phyloP scores from a whole-genome alignment of 2,113 vertebrate species.

The Chrysemys picta region DNA sequence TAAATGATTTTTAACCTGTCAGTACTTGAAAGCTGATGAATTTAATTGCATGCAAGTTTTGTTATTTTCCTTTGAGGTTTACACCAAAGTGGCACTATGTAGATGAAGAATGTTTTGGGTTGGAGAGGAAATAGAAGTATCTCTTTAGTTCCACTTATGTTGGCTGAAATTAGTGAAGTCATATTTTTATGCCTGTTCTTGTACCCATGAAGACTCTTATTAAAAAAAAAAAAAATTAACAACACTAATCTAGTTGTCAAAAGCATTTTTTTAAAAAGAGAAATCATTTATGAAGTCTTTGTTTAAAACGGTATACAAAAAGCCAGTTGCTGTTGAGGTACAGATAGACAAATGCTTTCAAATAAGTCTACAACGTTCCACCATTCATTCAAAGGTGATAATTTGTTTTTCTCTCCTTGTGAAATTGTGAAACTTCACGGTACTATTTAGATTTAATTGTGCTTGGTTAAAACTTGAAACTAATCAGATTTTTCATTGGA shows the following conservation, averaged over 20 bases:
- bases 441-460: constrained; percentile 62
- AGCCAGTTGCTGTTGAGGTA: constrained; percentile 52
- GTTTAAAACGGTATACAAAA: constrained; percentile 53
- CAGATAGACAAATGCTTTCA: constrained; percentile 49
- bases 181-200: neutral
- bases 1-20: constrained; percentile 49
- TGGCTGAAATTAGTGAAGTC: constrained; percentile 2
- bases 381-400: constrained; percentile 45
- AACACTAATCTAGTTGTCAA: constrained; percentile 65
- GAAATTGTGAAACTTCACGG: constrained; percentile 48
- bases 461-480: constrained; percentile 53
- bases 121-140: constrained; percentile 52
- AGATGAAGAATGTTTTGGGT: constrained; percentile 38
- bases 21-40: constrained; percentile 68
- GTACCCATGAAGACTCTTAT: neutral
- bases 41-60: constrained; percentile 66
- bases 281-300: constrained; percentile 61
- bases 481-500: constrained; percentile 1
- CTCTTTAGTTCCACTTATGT: constrained; percentile 58
- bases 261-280: constrained; percentile 29
- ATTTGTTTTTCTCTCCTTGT: constrained; percentile 62
- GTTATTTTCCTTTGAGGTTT: constrained; percentile 30
- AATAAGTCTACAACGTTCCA: constrained; percentile 44
- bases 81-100: neutral
- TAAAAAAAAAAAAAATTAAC: neutral